Evolutionary conservation across 2,888 invertebrate genomes (phyloP).

Genomic region (Tenthredo notha): DNA sequence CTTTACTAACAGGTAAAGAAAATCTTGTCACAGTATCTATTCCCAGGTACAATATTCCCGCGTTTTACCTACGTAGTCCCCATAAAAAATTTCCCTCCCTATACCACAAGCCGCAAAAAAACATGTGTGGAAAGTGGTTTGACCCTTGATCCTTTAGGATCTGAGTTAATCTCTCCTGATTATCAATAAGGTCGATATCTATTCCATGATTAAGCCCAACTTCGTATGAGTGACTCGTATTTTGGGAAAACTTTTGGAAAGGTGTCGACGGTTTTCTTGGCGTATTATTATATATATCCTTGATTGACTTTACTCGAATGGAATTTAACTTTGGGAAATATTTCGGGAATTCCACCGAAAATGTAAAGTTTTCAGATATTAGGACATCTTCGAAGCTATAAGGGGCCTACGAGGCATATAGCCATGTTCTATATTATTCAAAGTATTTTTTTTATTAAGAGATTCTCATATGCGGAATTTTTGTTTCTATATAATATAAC

Average conservation of each 20-base stretch:
- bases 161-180: neutral
- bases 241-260: slow-evolving; percentile 2
- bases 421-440: neutral
- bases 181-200: slow-evolving; percentile 2
- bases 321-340: slow-evolving; percentile 1
- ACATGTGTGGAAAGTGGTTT: neutral
- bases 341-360: neutral
- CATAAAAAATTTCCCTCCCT: neutral
- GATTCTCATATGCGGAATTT: neutral
- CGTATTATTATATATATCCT: neutral
- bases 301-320: neutral
- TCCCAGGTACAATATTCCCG: neutral
- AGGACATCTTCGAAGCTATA: neutral
- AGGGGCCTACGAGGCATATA: neutral
- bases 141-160: neutral
- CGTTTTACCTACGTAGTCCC: neutral
- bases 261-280: neutral
- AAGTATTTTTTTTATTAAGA: slow-evolving; percentile 39
- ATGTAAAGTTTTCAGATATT: neutral
- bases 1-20: too few species aligned
- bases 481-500: neutral
- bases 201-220: slow-evolving; percentile 6
- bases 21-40: neutral
- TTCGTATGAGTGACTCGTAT: neutral
- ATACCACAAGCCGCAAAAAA: neutral